These are phyloP conservation scores for Drosophila putrida DNA, from an alignment of 2,888 invertebrate genomes.

Conservation along the genomic window DNA sequence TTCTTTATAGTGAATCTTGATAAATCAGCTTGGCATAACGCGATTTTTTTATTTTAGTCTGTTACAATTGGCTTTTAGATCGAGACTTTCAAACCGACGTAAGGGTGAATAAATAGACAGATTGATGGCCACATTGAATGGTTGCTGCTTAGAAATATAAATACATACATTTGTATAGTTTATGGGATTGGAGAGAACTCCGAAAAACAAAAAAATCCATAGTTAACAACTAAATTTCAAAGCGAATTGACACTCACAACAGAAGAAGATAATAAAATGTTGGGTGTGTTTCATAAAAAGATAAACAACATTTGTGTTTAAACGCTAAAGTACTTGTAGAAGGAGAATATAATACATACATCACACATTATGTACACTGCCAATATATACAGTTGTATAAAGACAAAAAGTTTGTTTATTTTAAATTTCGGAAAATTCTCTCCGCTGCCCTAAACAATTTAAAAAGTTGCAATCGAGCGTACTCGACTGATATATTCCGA, in stretches of 20 bases:
- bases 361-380: background rate
- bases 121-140: no score
- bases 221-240: slow-evolving; percentile 9
- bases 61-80: no score
- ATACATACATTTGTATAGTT: no score
- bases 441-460: background rate
- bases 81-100: no score
- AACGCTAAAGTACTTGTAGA: slow-evolving; percentile 11
- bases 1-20: no score
- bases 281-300: slow-evolving; percentile 19
- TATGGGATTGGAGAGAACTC: background rate
- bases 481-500: background rate
- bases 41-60: no score
- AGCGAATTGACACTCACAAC: slow-evolving; percentile 20
- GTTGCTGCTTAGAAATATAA: no score
- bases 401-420: slow-evolving; percentile 16
- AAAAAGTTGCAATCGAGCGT: background rate
- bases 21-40: no score
- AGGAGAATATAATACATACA: slow-evolving; percentile 1
- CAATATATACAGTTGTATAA: slow-evolving; percentile 3
- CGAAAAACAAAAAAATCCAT: background rate
- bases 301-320: slow-evolving; percentile 21
- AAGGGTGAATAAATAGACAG: no score
- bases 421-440: slow-evolving; percentile 5
- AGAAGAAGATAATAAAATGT: slow-evolving; percentile 22